A percentile compares a stretch with the other conserved stretches of the same genome.
Evolutionary conservation across 2,113 vertebrate species (phyloP).

Genomic region (Elanus axillaris): DNA sequence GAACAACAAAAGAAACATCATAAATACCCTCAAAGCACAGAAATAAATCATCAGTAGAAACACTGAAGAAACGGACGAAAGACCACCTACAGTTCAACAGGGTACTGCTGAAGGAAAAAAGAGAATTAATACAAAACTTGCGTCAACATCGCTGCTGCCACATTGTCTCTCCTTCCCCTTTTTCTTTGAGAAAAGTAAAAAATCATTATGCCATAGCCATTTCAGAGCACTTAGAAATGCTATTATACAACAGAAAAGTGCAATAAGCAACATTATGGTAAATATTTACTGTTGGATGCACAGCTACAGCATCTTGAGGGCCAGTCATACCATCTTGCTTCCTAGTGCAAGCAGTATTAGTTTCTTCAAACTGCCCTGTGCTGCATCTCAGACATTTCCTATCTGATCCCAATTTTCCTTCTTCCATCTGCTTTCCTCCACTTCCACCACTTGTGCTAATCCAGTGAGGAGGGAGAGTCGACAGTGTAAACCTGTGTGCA

Average conservation of each 20-base stretch:
- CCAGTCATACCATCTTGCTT: not conserved
- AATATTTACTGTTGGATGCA: not conserved
- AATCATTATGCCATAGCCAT: not conserved
- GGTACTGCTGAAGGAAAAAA: not conserved
- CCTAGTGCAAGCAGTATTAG: not conserved
- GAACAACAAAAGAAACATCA: constrained; percentile 35
- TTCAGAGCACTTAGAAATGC: not conserved
- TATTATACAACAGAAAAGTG: not conserved
- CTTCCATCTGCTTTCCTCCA: not conserved
- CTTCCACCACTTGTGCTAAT: not conserved
- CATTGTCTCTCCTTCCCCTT: not conserved
- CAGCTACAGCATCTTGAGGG: not conserved
- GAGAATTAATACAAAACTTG: not conserved
- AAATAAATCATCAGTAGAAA: constrained; percentile 24
- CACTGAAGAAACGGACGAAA: not conserved
- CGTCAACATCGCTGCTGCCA: rapidly evolving
- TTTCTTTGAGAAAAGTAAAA: not conserved
- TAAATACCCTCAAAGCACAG: constrained; percentile 13
- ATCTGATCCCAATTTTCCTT: not conserved
- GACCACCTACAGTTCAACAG: constrained; percentile 20
- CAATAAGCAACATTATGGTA: not conserved
- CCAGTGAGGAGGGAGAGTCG: not conserved
- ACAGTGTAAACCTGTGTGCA: not conserved
- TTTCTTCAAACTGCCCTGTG: not conserved
- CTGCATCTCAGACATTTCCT: not conserved